Base-by-base conservation (phyloP, 2,113 vertebrate genomes). In the Neogale vison region DNA sequence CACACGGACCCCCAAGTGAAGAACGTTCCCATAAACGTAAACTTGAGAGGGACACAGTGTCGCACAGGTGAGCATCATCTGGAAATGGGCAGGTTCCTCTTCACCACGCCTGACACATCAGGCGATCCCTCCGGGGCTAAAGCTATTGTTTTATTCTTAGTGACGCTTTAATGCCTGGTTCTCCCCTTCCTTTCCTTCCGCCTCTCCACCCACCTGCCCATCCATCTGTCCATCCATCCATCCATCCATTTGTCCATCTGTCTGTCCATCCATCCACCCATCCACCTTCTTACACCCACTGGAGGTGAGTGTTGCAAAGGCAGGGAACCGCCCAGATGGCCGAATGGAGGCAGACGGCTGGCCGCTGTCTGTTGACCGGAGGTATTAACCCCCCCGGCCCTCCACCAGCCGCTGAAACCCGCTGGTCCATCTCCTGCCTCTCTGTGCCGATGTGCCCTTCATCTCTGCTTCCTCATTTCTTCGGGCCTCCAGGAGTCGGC, bases 191-290 rank as follows among this genome's bases (percentile, higher is more conserved):
- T 26, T 55, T 10, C 21, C 11, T 24, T 39, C 55, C 10, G 17
- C 50, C 9, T 4, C 6, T 20, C 7, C 1, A 18, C 3, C 9
- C 1, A 21, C 31, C 18, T 4, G 1, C 12, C 29, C 1, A 0
- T 2, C 69, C 7, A 8, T 39, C n/a, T 7, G 3, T 26, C 61
- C 8, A 6, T 10, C 13, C 63, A 31, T 6, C 69, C 7, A 1
- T 9, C 18, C 20, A 15, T 20, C 45, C 0, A 3, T 1, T 7
- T 14, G 7, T 72, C 8, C 6, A 18, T 3, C 26, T 12, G 42
- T 6, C 4, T 2, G 3, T 17, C 47, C 0, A 0, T 31, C 7
- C 1, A 31, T 15, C 3, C 1, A 3, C 1, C 15, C 45, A 8
- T 5, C 65, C 9, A 50, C 12, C 52, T 55, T 65, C 77, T 31